phyloP scores from a whole-genome alignment of 2,113 vertebrate genomes.

The Oenanthe oenanthe region DNA sequence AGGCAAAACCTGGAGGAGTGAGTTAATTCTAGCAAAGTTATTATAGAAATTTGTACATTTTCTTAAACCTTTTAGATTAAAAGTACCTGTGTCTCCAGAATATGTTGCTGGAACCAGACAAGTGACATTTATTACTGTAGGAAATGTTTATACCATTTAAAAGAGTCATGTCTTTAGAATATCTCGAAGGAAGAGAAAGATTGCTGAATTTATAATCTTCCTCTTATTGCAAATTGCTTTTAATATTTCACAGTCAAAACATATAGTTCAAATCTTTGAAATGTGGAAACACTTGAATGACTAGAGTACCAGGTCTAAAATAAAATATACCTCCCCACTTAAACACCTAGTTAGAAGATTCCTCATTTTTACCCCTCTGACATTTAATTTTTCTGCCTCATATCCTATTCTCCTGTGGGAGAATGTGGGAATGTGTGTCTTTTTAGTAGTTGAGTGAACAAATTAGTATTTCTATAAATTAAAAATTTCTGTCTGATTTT shows the following conservation, averaged over 20 bases:
- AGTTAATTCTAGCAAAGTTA: slow-evolving; percentile 57
- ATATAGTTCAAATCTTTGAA: not conserved
- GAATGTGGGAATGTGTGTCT: not conserved
- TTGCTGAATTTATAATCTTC: not conserved
- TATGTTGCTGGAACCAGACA: not conserved
- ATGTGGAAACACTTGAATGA: not conserved
- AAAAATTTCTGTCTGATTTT: not conserved
- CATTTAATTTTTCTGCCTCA: not conserved
- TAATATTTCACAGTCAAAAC: not conserved
- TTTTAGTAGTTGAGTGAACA: not conserved
- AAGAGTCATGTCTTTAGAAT: not conserved
- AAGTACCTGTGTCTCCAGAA: not conserved
- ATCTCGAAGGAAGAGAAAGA: not conserved
- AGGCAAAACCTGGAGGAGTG: slow-evolving; percentile 91
- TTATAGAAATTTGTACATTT: not conserved
- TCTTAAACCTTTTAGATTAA: not conserved
- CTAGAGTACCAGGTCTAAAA: not conserved
- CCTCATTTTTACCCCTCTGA: not conserved
- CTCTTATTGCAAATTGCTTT: not conserved
- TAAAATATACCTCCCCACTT: not conserved
- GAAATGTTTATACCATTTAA: not conserved
- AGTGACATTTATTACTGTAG: not conserved
- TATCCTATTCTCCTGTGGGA: not conserved
- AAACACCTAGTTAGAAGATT: not conserved
- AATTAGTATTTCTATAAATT: not conserved